Base-by-base conservation (phyloP, 53 echinoderm and acorn worm genomes). In the Antedon mediterranea region DNA sequence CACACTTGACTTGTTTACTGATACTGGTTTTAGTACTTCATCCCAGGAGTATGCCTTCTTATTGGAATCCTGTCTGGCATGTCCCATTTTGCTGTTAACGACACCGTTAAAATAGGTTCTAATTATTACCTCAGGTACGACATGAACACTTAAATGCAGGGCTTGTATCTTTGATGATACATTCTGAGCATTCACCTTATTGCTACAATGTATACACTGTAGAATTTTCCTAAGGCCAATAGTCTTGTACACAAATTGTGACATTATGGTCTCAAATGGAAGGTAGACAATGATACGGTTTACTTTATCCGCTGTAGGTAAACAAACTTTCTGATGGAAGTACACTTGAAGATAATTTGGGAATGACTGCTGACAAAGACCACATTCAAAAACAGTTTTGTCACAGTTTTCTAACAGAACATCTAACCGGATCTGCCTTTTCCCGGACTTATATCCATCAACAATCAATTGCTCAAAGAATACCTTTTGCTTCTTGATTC, bases 311-410 rank as follows among this genome's bases (percentile, higher is more conserved):
- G 57, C 7, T 3, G 9, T 57, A 2, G 57, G 57, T 15, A 57
- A 57, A 57, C 84, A 83, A 28, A 73, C 42, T 34, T 78, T 83
- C 32, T 70, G 32, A 70, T 83, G 84, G 31, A 83, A 33, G 43
- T 32, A 34, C 73, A 83, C 73, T 42, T 43, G 84, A 31, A 83
- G 76, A 28, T 73, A 75, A 18, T 74, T 78, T 14, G 84, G 84
- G 32, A 78, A 83, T 28, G 78, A 83, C 0, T 43, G 30, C 29
- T 78, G 32, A 41, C 84, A 83, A 32, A 73, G 74, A 0, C 70
- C 29, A 74, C 84, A 83, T 43, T 83, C 84, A 83, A 78, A 83
- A 30, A 72, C 43, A 28, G 78, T 79, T 26, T 73, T 31, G 26
- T 74, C 43, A 83, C 78, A 73, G 26, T 78, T 32, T 3, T 43